phyloP scores from a whole-genome alignment of 2,113 vertebrate genomes.

The Nyctibius bracteatus region DNA sequence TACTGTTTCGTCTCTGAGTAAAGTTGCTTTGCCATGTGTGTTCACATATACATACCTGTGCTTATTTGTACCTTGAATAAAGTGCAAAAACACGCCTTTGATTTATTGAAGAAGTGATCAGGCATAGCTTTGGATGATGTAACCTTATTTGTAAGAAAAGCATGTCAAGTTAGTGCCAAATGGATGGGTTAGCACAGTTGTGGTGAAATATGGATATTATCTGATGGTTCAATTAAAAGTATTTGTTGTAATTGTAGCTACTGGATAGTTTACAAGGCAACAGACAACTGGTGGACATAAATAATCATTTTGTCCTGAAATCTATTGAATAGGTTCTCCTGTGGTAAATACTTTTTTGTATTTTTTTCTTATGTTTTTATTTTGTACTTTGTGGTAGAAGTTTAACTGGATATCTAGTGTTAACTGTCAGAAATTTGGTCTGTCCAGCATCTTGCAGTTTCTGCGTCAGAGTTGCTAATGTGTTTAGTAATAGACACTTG shows the following conservation, averaged over 20 bases:
- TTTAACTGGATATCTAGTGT: neutral
- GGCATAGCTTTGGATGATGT: neutral
- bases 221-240: neutral
- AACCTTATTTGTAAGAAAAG: neutral
- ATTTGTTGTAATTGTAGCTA: neutral
- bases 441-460: neutral
- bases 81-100: neutral
- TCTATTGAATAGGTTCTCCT: neutral
- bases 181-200: neutral
- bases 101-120: neutral
- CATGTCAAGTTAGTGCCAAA: neutral
- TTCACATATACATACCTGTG: neutral
- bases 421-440: neutral
- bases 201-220: neutral
- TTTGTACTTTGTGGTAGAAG: neutral
- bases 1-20: neutral
- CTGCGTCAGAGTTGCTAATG: neutral
- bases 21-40: neutral
- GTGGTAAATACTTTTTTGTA: neutral
- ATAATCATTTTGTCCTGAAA: neutral
- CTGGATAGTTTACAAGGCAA: neutral
- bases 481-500: neutral
- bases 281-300: neutral
- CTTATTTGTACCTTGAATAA: neutral
- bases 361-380: neutral